A percentile compares a stretch with the other conserved stretches of the same genome.
Evolutionary conservation across 2,888 invertebrate species (phyloP).

Genomic region (Standfussiana lucernea): DNA sequence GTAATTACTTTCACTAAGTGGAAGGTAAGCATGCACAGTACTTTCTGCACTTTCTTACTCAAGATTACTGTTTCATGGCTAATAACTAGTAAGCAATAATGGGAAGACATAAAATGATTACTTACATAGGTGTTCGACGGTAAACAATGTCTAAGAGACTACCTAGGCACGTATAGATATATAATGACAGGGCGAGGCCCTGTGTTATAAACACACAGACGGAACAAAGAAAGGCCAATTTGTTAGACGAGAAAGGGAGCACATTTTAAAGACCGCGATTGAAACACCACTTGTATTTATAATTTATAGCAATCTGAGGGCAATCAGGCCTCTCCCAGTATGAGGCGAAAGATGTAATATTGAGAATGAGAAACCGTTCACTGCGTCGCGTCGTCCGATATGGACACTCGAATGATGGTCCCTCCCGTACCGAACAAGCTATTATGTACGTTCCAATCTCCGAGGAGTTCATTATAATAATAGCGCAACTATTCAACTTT

Average conservation of each 20-base stretch:
- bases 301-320: conserved; percentile 89
- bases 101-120: conserved; percentile 67
- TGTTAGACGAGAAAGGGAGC: conserved; percentile 88
- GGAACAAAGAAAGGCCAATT: conserved; percentile 89
- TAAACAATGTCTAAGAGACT: conserved; percentile 66
- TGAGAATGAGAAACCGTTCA: conserved; percentile 85
- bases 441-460: conserved; percentile 73
- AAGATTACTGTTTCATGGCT: conserved; percentile 68
- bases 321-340: conserved; percentile 87
- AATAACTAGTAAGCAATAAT: conserved; percentile 66
- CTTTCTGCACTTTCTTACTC: conserved; percentile 71
- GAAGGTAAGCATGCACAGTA: conserved; percentile 65
- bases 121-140: conserved; percentile 63
- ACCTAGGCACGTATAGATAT: conserved; percentile 67
- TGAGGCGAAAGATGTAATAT: conserved; percentile 86
- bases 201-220: conserved; percentile 75
- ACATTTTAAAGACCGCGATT: conserved; percentile 87
- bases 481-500: conserved; percentile 58
- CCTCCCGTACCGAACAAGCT: conserved; percentile 68
- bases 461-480: conserved; percentile 70
- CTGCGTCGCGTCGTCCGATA: conserved; percentile 75
- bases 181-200: conserved; percentile 78
- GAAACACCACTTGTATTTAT: conserved; percentile 86
- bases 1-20: conserved; percentile 71
- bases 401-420: conserved; percentile 77